phyloP scores from a whole-genome alignment of 1,140 invertebrate genomes.

The Aleiodes sp. region DNA sequence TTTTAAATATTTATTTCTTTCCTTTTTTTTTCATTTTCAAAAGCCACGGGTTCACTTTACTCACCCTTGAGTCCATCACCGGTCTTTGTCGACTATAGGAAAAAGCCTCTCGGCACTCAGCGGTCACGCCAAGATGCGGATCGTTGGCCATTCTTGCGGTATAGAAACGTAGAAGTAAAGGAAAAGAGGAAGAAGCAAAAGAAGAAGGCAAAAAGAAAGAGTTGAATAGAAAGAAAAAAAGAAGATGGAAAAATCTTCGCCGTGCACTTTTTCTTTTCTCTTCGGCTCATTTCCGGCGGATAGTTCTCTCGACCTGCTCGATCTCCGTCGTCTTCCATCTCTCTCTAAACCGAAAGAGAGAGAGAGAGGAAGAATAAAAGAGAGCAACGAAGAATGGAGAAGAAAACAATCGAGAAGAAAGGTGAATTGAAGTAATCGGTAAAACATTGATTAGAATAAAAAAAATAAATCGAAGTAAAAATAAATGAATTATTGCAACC shows the following conservation, averaged over 20 bases:
- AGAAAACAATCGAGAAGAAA: not conserved
- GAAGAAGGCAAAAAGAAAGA: not conserved
- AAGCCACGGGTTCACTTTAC: not conserved
- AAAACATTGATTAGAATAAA: not conserved
- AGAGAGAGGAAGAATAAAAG: not conserved
- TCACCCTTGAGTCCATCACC: conserved; percentile 8
- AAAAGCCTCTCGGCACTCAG: conserved; percentile 3
- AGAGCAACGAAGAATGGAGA: not conserved
- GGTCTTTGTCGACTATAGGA: not conserved
- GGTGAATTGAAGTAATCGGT: conserved; percentile 8
- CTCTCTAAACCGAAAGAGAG: not conserved
- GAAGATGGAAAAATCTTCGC: not conserved
- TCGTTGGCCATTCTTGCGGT: conserved; percentile 14
- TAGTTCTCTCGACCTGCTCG: not conserved
- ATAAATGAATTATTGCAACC: conserved; percentile 24
- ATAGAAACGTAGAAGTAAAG: not conserved
- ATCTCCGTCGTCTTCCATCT: conserved; percentile 8
- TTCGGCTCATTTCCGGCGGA: conserved; percentile 17
- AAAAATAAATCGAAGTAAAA: conserved; percentile 11
- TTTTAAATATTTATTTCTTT: too few relatives aligned
- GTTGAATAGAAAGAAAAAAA: not conserved
- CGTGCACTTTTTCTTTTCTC: not conserved
- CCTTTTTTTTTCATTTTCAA: too few relatives aligned
- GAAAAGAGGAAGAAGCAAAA: not conserved
- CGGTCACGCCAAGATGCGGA: conserved; percentile 1